Conservation (phyloP, 2,113 vertebrate genomes). For the Laterallus jamaicensis region DNA sequence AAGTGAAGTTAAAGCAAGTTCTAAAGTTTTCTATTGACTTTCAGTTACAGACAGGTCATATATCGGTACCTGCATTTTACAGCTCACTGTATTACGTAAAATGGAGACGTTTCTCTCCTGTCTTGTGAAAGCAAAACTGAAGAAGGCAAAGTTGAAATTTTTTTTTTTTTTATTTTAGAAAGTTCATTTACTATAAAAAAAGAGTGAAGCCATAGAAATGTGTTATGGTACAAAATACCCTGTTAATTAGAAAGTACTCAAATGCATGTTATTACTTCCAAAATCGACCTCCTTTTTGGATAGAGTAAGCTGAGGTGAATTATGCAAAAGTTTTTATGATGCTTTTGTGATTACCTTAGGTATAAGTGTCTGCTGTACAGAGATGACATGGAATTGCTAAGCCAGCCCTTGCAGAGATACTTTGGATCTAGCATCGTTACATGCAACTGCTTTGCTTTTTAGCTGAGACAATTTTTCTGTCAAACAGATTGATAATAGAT, state of each 20-base stretch:
- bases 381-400: not conserved
- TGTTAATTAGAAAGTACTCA: not conserved
- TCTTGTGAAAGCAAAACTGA: not conserved
- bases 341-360: not conserved
- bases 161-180: not conserved
- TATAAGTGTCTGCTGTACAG: not conserved
- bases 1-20: not conserved
- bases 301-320: not conserved
- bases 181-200: not conserved
- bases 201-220: not conserved
- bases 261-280: not conserved
- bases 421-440: not conserved
- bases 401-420: not conserved
- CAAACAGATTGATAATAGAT: not conserved
- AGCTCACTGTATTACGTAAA: not conserved
- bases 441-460: not conserved
- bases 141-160: not conserved
- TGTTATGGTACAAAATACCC: not conserved
- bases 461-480: not conserved
- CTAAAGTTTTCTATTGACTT: not conserved
- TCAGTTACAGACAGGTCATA: not conserved
- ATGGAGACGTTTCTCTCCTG: not conserved
- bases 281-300: not conserved
- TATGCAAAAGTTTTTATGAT: not conserved
- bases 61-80: not conserved